Evolutionary conservation across 2,797 vertebrate genomes (phyloP).

Genomic region (Astyanax mexicanus): DNA sequence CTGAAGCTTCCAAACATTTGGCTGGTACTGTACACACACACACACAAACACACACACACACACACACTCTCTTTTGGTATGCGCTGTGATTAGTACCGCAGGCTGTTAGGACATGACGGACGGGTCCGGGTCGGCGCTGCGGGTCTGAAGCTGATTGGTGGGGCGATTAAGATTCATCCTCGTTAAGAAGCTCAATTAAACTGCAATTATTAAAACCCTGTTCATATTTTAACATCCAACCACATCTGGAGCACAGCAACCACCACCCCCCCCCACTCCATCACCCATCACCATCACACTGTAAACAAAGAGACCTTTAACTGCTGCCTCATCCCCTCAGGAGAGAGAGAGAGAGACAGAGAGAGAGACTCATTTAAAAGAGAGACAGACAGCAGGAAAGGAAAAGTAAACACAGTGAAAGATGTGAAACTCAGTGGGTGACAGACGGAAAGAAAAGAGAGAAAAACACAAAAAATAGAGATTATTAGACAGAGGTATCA

Average conservation of each 20-base stretch:
- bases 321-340: conserved; percentile 39
- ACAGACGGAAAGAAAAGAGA: conserved; percentile 34
- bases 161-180: conserved; percentile 74
- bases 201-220: conserved; percentile 69
- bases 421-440: too few relatives aligned
- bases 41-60: conserved; percentile 54
- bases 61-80: conserved; percentile 57
- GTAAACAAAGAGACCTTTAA: conserved; percentile 76
- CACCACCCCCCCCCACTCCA: conserved; percentile 60
- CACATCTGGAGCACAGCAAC: conserved; percentile 77
- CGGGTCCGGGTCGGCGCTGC: not conserved
- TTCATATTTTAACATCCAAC: conserved; percentile 79
- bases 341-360: conserved; percentile 49
- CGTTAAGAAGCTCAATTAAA: conserved; percentile 77
- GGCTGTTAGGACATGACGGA: conserved; percentile 67
- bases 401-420: not conserved
- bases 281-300: too few relatives aligned
- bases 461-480: conserved; percentile 43
- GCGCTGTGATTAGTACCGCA: conserved; percentile 71
- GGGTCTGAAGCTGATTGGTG: conserved; percentile 36
- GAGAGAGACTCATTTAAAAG: too few relatives aligned
- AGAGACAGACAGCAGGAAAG: not conserved
- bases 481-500: too few relatives aligned
- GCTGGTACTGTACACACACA: conserved; percentile 12
- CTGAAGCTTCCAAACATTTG: not conserved